These are phyloP conservation scores for Centruroides sculpturatus DNA, from an alignment of 1,140 invertebrate species.

Conservation along the genomic window DNA sequence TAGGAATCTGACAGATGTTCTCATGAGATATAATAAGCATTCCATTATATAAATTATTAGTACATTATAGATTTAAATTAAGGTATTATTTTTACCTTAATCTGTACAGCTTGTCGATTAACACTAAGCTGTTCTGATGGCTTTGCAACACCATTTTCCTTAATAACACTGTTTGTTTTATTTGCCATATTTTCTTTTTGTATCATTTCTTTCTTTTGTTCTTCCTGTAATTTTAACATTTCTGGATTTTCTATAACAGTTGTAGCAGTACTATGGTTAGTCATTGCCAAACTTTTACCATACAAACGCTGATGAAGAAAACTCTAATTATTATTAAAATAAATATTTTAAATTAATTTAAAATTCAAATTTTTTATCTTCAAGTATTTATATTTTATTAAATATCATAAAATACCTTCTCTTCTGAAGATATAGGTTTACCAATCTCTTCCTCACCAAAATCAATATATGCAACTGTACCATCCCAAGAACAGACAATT, in stretches of 20 bases:
- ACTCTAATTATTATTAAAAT: conserved; percentile 36
- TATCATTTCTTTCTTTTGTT: conserved; percentile 3
- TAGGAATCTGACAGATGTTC: too few species aligned
- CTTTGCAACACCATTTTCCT: background rate
- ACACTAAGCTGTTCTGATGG: background rate
- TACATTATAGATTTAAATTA: too few species aligned
- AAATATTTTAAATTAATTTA: conserved; percentile 18
- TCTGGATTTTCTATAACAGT: conserved; percentile 69
- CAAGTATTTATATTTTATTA: too few species aligned
- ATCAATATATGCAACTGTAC: conserved; percentile 74
- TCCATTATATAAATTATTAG: too few species aligned
- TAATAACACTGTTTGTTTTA: too few species aligned
- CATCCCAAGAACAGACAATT: conserved; percentile 88
- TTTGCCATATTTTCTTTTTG: too few species aligned
- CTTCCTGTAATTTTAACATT: conserved; percentile 39
- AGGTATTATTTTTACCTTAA: too few species aligned
- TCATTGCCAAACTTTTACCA: conserved; percentile 51
- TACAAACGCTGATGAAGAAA: conserved; percentile 68
- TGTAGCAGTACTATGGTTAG: conserved; percentile 28
- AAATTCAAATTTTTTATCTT: too few species aligned
- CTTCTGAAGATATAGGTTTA: conserved; percentile 54
- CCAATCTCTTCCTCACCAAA: conserved; percentile 79
- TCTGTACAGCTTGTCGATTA: too few species aligned
- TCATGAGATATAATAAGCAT: too few species aligned
- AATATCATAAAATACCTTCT: conserved; percentile 38